Evolutionary conservation across 2,797 vertebrate species (phyloP), one percentile per base, ranked within the genome.

Genomic region (Pygocentrus nattereri): DNA sequence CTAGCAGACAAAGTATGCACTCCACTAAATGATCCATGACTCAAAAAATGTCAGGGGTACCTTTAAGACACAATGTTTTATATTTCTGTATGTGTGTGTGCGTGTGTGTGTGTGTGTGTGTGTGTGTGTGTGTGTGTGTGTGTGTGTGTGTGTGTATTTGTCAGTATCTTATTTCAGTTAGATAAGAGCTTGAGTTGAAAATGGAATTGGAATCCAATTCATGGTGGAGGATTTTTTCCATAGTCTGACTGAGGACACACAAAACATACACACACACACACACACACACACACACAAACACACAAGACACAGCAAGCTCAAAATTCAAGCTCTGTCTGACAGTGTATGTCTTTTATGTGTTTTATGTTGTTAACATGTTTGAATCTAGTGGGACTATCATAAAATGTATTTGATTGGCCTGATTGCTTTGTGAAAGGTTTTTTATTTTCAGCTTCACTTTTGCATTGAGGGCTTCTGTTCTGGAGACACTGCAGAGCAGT

Each of bases 91-190:
- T n/a, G 41, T 49, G n/a, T 25, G 23, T 49, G 23, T 70, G 67
- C 70, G n/a, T 44, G n/a, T 44, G 13, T 69, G 21, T 47, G 41
- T n/a, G 30, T 23, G 38, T 47, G 34, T 15, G 38, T 44, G 38
- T 69, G 67, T 69, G 41, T 49, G n/a, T 25, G 23, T 49, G 23
- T 70, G 67, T 70, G n/a, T 44, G n/a, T 44, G 13, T 69, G 21
- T 47, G 41, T n/a, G 30, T 23, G 38, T 47, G 34, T 15, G 38
- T 44, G 38, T 69, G 67, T 69, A 8, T 41, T 19, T 41, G 12
- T 68, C 7, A 47, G 67, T 25, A 34, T 44, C 41, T 44, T 41
- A 44, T 25, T 68, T 0, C 47, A n/a, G 18, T 72, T 52, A 50
- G 16, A 71, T 72, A 72, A 54, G 10, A 31, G 23, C 52, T 21